Conservation (phyloP, 2,888 invertebrate genomes). For the Plemyria rubiginata region DNA sequence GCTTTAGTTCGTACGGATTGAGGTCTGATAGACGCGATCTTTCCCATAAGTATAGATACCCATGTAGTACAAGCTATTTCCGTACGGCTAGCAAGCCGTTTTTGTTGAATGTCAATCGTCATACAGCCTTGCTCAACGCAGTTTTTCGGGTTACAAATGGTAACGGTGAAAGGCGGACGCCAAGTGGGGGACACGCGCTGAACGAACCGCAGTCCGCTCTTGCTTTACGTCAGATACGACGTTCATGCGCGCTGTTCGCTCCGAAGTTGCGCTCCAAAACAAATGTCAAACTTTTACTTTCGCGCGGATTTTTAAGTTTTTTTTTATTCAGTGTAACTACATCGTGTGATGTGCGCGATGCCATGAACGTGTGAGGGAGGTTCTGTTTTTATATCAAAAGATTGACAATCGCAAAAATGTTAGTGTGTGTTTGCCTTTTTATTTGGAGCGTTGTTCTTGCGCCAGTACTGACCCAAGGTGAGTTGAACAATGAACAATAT, state of each 20-base stretch:
- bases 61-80: slow-evolving; percentile 60
- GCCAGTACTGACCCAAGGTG: slow-evolving; percentile 76
- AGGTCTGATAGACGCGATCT: slow-evolving; percentile 11
- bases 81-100: slow-evolving; percentile 68
- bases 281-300: slow-evolving; percentile 65
- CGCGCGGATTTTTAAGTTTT: slow-evolving; percentile 60
- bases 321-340: slow-evolving; percentile 34
- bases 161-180: slow-evolving; percentile 71
- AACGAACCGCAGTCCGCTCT: slow-evolving; percentile 59
- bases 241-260: slow-evolving; percentile 33
- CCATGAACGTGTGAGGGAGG: slow-evolving; percentile 68
- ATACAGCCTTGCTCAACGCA: slow-evolving; percentile 79
- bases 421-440: slow-evolving; percentile 70
- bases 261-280: slow-evolving; percentile 45
- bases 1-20: too few species aligned
- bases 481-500: slow-evolving; percentile 68
- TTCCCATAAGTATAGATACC: slow-evolving; percentile 33
- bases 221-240: slow-evolving; percentile 42
- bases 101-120: slow-evolving; percentile 83
- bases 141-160: slow-evolving; percentile 76
- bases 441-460: slow-evolving; percentile 76
- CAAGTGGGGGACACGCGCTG: slow-evolving; percentile 56
- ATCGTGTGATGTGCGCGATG: slow-evolving; percentile 53
- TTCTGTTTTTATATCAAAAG: slow-evolving; percentile 41
- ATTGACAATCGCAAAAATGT: slow-evolving; percentile 69